These are phyloP conservation scores for Adelges cooleyi DNA, from an alignment of 1,140 invertebrate species.

Conservation along the genomic window DNA sequence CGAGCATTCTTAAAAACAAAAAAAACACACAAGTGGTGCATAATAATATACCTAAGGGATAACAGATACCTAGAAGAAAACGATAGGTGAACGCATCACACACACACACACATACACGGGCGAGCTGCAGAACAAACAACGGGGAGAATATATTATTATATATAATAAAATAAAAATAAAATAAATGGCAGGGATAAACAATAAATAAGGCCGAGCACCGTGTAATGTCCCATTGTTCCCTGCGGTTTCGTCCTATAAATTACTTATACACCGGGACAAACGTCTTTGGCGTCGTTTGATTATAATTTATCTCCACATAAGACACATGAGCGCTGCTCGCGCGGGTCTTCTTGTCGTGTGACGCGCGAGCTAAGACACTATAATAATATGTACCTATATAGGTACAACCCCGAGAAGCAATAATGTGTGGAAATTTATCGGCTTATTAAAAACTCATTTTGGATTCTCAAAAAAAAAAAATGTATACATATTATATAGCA, in stretches of 20 bases:
- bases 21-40: background rate
- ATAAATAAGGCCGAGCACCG: slow-evolving; percentile 15
- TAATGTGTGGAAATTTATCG: slow-evolving; percentile 19
- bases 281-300: slow-evolving; percentile 12
- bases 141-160: background rate
- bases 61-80: background rate
- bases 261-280: slow-evolving; percentile 13
- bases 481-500: too few species aligned
- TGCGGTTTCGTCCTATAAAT: slow-evolving; percentile 27
- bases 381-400: too few species aligned
- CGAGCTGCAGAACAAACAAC: too few species aligned
- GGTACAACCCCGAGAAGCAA: background rate
- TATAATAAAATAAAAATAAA: too few species aligned
- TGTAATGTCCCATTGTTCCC: slow-evolving; percentile 29
- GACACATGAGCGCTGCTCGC: too few species aligned
- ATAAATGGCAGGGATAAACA: slow-evolving; percentile 20
- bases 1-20: background rate
- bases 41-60: background rate
- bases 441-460: slow-evolving; percentile 27
- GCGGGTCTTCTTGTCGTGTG: background rate
- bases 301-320: slow-evolving; percentile 28
- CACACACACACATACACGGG: background rate
- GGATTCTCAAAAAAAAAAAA: too few species aligned
- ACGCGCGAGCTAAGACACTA: too few species aligned
- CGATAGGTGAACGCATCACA: too few species aligned